A percentile compares a stretch with the other conserved stretches of the same genome.
Evolutionary conservation across 1,140 invertebrate species (phyloP).

Genomic region (Acromyrmex charruanus): DNA sequence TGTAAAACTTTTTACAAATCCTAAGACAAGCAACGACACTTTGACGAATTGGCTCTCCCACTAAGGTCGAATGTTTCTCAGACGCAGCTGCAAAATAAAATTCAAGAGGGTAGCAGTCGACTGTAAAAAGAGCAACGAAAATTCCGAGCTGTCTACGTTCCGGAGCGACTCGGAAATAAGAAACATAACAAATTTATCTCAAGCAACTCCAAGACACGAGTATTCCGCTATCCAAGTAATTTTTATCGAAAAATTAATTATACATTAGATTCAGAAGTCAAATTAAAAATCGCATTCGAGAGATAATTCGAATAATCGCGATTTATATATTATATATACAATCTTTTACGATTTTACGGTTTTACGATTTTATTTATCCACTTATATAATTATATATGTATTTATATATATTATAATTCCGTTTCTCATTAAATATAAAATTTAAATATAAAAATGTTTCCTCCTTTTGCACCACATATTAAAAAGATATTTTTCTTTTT

Average conservation of each 20-base stretch:
- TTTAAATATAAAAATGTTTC: not conserved
- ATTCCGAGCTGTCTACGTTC: constrained; percentile 45
- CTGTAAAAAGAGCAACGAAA: constrained; percentile 33
- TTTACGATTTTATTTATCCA: not conserved
- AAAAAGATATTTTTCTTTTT: not conserved
- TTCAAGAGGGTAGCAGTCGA: constrained; percentile 2
- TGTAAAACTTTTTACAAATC: constrained; percentile 47
- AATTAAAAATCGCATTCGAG: not conserved
- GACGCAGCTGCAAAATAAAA: constrained; percentile 50
- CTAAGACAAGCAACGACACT: constrained; percentile 34
- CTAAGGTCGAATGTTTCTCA: constrained; percentile 48
- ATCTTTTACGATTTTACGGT: not conserved
- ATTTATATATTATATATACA: not conserved
- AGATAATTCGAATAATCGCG: not conserved
- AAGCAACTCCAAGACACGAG: not conserved
- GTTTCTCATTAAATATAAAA: not conserved
- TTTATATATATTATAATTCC: not conserved
- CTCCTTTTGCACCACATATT: too few species aligned
- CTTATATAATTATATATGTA: not conserved
- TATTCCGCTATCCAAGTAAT: not conserved
- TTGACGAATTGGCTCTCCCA: constrained; percentile 39
- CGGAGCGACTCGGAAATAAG: constrained; percentile 44
- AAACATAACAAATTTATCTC: constrained; percentile 61
- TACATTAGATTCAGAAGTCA: not conserved
- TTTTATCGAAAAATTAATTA: constrained; percentile 26